Conservation (phyloP, 2,113 vertebrate species). For the Amblyopsis rosae region DNA sequence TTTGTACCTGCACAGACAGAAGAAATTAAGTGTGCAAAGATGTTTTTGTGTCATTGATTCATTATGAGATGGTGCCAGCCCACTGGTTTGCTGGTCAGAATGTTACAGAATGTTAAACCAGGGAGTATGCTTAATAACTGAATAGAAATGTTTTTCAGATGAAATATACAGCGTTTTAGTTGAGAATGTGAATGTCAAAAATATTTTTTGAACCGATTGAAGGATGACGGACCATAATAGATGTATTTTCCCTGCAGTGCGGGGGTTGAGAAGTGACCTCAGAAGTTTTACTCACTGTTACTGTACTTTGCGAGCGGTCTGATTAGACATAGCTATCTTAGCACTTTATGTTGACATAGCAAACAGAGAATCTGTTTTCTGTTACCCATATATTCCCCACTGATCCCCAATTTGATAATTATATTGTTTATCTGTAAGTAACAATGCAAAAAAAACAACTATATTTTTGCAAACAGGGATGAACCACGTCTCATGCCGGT, state of each 20-base stretch:
- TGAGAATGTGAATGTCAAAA: constrained; percentile 26
- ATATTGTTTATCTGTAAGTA: constrained; percentile 57
- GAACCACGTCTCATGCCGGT: constrained; percentile 43
- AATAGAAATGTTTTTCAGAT: constrained; percentile 56
- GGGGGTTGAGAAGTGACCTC: constrained; percentile 28
- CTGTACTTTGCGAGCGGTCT: constrained; percentile 60
- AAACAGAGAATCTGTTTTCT: constrained; percentile 47
- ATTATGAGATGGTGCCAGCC: not conserved
- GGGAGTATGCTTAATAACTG: not conserved
- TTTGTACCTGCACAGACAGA: constrained; percentile 1
- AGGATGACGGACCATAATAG: constrained; percentile 6
- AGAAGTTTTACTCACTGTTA: constrained; percentile 38
- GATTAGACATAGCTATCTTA: constrained; percentile 58
- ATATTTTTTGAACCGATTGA: not conserved
- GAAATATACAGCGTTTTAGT: not conserved
- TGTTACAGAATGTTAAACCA: constrained; percentile 9
- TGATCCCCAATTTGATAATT: constrained; percentile 55
- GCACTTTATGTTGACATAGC: constrained; percentile 75
- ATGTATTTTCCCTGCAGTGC: constrained; percentile 63
- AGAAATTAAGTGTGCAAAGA: too few relatives aligned
- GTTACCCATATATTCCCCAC: constrained; percentile 54
- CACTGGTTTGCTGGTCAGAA: not conserved
- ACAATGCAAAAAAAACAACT: constrained; percentile 58
- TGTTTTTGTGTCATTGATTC: not conserved
- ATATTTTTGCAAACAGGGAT: constrained; percentile 67